Base-by-base conservation (phyloP, 2,888 invertebrate species). In the Pristionchus maxplancki region DNA sequence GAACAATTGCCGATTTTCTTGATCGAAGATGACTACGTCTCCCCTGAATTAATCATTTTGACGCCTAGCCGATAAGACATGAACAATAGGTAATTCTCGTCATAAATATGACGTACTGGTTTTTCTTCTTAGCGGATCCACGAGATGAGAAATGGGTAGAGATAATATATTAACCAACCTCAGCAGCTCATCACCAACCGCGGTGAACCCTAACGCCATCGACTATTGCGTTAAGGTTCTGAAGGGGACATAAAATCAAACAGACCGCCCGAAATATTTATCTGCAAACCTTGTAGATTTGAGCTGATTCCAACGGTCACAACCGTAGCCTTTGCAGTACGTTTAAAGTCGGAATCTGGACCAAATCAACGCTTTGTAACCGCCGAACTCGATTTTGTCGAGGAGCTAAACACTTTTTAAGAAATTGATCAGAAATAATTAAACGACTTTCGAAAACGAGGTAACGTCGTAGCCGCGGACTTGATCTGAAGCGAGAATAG, bases 171-270 rank as follows among this genome's bases (percentile, higher is more conserved):
- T n/a, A n/a, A n/a, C n/a, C n/a, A n/a, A 67, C 67, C 85, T 37
- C 13, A 62, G 44, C 31, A 85, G 44, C 62, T 85, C 85, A 44
- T 85, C 67, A 40, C 85, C 85, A 44, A 85, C 20, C n/a, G 85
- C 62, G 4, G 62, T 58, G 67, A 85, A 85, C 40, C 85, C 85
- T 1, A 64, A 8, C 4, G 28, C n/a, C 8, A 6, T 28, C 11
- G 37, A 4, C 20, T 53, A 58, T 40, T 83, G n/a, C 34, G 34
- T 1, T n/a, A n/a, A n/a, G n/a, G n/a, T n/a, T n/a, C n/a, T n/a
- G n/a, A n/a, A n/a, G n/a, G n/a, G n/a, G n/a, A n/a, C n/a, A n/a
- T n/a, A n/a, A n/a, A n/a, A n/a, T n/a, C n/a, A n/a, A n/a, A n/a
- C n/a, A n/a, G n/a, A n/a, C n/a, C n/a, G n/a, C n/a, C n/a, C n/a